Conservation (phyloP, 2,113 vertebrate genomes). For the Serinus canaria region DNA sequence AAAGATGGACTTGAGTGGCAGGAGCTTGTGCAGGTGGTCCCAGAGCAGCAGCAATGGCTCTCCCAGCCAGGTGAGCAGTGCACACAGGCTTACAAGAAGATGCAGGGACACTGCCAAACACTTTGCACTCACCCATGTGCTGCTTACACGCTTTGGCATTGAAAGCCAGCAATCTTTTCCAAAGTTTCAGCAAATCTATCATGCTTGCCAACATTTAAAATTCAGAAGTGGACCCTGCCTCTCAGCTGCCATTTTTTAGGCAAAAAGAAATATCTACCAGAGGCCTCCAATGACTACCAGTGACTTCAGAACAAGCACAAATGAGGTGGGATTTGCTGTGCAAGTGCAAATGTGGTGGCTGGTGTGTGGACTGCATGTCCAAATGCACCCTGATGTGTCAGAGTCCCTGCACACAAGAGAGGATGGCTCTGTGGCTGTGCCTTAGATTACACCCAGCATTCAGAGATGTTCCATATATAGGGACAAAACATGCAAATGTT, state of each 20-base stretch:
- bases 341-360: neutral
- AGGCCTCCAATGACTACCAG: accelerated
- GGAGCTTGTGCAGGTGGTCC: neutral
- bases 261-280: neutral
- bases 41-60: neutral
- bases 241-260: neutral
- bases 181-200: neutral
- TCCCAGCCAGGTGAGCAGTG: accelerated
- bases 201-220: neutral
- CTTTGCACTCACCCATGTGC: neutral
- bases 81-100: neutral
- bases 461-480: neutral
- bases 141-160: neutral
- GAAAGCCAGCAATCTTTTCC: neutral
- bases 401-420: neutral
- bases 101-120: neutral
- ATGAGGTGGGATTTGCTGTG: accelerated
- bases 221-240: neutral
- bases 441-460: neutral
- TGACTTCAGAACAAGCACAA: neutral
- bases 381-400: neutral
- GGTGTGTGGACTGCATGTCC: neutral
- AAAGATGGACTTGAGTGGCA: neutral
- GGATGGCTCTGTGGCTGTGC: neutral
- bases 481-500: neutral